phyloP scores from a whole-genome alignment of 2,888 invertebrate genomes.

The Nymphalis c-album region DNA sequence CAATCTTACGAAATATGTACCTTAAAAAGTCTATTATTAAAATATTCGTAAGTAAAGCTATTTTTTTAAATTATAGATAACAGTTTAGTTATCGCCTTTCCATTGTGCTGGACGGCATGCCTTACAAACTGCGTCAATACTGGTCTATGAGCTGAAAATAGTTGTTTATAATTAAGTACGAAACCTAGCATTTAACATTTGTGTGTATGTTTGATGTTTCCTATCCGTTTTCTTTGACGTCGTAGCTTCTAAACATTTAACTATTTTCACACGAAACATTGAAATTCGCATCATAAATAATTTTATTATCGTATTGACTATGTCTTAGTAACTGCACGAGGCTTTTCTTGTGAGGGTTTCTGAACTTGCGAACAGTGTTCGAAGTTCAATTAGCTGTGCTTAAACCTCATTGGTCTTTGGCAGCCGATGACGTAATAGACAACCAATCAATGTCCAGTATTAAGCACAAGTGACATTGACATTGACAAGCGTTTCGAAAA shows the following conservation, averaged over 20 bases:
- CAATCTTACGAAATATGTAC: too few species aligned
- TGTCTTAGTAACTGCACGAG: neutral
- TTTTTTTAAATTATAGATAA: neutral
- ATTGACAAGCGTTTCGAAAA: too few species aligned
- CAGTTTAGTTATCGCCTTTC: neutral
- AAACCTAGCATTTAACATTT: constrained; percentile 32
- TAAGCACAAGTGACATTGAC: too few species aligned
- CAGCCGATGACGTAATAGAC: too few species aligned
- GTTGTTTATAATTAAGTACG: constrained; percentile 40
- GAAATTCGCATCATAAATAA: neutral
- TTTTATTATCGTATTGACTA: neutral
- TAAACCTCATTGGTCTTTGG: too few species aligned
- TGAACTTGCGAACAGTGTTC: too few species aligned
- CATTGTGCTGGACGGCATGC: constrained; percentile 27
- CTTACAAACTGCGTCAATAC: constrained; percentile 42
- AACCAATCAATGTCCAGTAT: too few species aligned
- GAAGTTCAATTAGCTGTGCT: too few species aligned
- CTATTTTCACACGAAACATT: constrained; percentile 14
- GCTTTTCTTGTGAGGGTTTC: too few species aligned
- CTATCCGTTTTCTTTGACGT: constrained; percentile 35
- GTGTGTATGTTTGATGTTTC: constrained; percentile 35
- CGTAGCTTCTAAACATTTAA: constrained; percentile 25
- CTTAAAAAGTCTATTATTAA: too few species aligned
- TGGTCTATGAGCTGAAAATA: constrained; percentile 44
- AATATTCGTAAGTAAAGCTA: too few species aligned